phyloP scores from a whole-genome alignment of 1,140 invertebrate genomes.

The Drosophila pruinosa region DNA sequence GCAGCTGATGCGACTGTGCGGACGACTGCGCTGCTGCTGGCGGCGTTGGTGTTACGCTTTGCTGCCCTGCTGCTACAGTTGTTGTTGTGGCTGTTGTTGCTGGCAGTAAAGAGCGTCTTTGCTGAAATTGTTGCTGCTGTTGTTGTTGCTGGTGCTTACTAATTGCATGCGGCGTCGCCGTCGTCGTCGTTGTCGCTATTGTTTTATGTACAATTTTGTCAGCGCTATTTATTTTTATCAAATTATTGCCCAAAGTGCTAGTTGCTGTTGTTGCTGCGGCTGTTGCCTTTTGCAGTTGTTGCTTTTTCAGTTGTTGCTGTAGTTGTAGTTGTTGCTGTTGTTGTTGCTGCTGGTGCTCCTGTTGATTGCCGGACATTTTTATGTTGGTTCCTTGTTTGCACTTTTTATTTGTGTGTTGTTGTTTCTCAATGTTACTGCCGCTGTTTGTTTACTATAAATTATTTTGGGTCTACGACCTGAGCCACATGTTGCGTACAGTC shows the following conservation, averaged over 20 bases:
- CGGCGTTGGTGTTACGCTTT: constrained; percentile 57
- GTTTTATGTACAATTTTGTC: constrained; percentile 71
- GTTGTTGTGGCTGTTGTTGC: constrained; percentile 48
- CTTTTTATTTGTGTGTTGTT: constrained; percentile 39
- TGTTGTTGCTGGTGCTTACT: constrained; percentile 63
- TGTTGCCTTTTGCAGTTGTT: constrained; percentile 38
- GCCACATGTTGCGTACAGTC: no score
- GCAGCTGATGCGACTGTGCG: constrained; percentile 71
- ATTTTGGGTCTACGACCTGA: constrained; percentile 55
- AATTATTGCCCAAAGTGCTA: constrained; percentile 69
- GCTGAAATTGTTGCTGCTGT: constrained; percentile 52
- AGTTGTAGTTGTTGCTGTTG: constrained; percentile 46
- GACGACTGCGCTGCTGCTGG: constrained; percentile 43
- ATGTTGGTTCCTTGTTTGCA: constrained; percentile 65
- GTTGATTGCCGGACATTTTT: constrained; percentile 78
- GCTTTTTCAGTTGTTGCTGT: constrained; percentile 36
- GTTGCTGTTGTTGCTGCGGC: constrained; percentile 23
- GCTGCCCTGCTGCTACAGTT: constrained; percentile 42
- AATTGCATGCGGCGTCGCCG: constrained; percentile 70
- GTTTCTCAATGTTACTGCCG: constrained; percentile 1
- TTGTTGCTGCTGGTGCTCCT: constrained; percentile 65
- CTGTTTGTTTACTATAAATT: constrained; percentile 3
- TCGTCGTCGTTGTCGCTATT: no score
- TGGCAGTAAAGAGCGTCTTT: constrained; percentile 64
- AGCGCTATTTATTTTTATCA: constrained; percentile 73